Base-by-base conservation (phyloP, 1,140 invertebrate species). In the Araneus ventricosus region DNA sequence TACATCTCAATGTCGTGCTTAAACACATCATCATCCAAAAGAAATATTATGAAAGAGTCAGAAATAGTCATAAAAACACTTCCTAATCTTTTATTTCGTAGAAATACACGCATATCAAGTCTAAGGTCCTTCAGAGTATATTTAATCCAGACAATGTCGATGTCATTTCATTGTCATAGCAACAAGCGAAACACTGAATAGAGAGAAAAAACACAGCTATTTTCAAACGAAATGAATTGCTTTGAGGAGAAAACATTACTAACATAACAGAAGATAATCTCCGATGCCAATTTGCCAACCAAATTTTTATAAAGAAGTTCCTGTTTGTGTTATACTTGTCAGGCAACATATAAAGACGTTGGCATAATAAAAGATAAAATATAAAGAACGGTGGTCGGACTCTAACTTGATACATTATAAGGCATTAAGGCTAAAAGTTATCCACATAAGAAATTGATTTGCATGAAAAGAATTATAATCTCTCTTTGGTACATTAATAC, bases 141-240 rank as follows among this genome's bases (percentile, higher is more conserved):
- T 75, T 70, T 70, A 30, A 34, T 4, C 67, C 27, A 70, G 27
- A 70, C 67, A 34, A 52, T 52, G 70, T 75, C 70, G 30, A 37
- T 37, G 70, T 75, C 70, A 75, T 75, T 75, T 75, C 70, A 75
- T 75, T 37, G 70, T 17, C 70, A 75, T 75, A 20, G 30, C 34
- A 75, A 75, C 70, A 75, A 75, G 20, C 70, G 70, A 75, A 75
- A 75, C 70, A 75, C 34, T 75, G 70, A 75, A 75, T 30, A 34
- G 14, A 14, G 10, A 52, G 45, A 75, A 34, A 37, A 70, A 75
- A 75, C n/a, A 75, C n/a, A 75, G 30, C 34, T 20, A 75, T 75
- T 20, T 75, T 75, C 70, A 17, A 75, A 75, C 20, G 34, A 75
- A 75, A 75, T 75, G 70, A 75, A 75, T 75, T 75, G 70, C 70